phyloP scores from a whole-genome alignment of 2,888 invertebrate genomes.

The Dioctria linearis region DNA sequence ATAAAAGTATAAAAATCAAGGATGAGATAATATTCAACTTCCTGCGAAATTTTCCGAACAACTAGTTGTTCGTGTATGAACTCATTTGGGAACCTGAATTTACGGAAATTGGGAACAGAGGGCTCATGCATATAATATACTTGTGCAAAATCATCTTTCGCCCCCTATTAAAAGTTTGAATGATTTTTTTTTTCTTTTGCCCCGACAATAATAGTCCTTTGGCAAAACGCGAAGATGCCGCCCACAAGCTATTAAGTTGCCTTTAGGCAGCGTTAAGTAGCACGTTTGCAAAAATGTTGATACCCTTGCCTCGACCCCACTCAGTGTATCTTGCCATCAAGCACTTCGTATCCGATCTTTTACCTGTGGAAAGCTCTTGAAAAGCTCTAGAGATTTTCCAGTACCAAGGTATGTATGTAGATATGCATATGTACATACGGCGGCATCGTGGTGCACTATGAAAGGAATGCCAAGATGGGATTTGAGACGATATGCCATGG shows the following conservation, averaged over 20 bases:
- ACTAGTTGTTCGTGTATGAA: too few relatives aligned
- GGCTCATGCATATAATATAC: too few relatives aligned
- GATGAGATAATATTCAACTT: too few relatives aligned
- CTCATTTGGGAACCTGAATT: too few relatives aligned
- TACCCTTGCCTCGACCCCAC: background rate
- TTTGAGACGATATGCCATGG: background rate
- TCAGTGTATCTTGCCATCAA: conserved; percentile 20
- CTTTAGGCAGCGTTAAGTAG: conserved; percentile 17
- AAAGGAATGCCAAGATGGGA: background rate
- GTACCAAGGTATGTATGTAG: background rate
- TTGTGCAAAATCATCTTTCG: background rate
- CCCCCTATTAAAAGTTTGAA: conserved; percentile 1
- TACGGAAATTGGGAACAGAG: too few relatives aligned
- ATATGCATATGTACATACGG: background rate
- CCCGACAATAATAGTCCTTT: background rate
- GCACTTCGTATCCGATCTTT: conserved; percentile 13
- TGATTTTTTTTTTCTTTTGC: background rate
- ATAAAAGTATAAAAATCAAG: too few relatives aligned
- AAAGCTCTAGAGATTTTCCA: background rate
- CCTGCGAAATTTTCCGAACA: too few relatives aligned
- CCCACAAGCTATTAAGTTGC: conserved; percentile 20
- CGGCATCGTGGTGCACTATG: background rate
- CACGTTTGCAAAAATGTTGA: conserved; percentile 23
- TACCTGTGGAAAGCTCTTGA: conserved; percentile 31
- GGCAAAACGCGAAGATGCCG: background rate